phyloP scores from a whole-genome alignment of 1,140 invertebrate species.

The Bemisia tabaci region DNA sequence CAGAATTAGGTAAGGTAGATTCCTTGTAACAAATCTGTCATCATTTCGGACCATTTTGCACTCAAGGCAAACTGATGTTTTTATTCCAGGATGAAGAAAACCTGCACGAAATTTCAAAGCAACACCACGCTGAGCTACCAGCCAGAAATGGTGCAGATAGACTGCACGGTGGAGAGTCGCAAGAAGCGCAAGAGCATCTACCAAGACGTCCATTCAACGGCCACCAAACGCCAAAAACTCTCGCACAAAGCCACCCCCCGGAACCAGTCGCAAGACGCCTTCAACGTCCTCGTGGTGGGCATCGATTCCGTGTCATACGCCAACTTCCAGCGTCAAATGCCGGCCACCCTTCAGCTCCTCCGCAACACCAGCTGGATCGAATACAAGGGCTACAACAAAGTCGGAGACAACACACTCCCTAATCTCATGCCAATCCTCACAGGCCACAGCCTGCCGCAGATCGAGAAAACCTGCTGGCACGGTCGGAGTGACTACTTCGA shows the following conservation, averaged over 20 bases:
- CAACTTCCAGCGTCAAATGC: constrained; percentile 61
- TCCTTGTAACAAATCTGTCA: background rate
- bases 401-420: constrained; percentile 70
- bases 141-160: background rate
- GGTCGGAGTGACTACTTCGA: constrained; percentile 34
- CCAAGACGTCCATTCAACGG: background rate
- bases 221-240: background rate
- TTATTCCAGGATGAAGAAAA: background rate
- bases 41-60: background rate
- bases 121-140: background rate
- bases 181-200: background rate
- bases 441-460: constrained; percentile 31
- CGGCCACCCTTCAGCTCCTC: constrained; percentile 49
- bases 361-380: constrained; percentile 39
- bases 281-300: constrained; percentile 51
- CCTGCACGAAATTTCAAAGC: background rate
- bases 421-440: constrained; percentile 60
- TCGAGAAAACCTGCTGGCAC: constrained; percentile 32
- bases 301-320: constrained; percentile 73
- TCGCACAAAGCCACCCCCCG: background rate
- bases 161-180: background rate
- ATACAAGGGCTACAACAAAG: constrained; percentile 47
- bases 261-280: constrained; percentile 13
- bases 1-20: background rate
- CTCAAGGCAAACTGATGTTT: too few relatives aligned